phyloP scores from a whole-genome alignment of 2,797 vertebrate genomes.

The Propithecus perrieri region DNA sequence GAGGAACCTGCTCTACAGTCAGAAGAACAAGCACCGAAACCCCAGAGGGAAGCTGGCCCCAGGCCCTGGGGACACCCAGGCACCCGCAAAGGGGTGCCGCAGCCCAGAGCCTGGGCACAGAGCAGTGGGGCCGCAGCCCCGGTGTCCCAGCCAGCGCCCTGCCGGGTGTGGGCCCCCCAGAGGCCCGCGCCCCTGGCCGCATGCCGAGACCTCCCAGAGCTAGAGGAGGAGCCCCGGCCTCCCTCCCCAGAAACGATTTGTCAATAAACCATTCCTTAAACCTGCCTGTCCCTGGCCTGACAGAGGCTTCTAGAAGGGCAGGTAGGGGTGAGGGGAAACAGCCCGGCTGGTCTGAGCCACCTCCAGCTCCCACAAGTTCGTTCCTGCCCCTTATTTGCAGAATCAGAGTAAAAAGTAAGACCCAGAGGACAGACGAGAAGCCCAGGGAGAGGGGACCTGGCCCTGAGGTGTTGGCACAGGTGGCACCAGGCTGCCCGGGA shows the following conservation, averaged over 20 bases:
- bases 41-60: constrained; percentile 83
- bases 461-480: fast-evolving
- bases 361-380: fast-evolving
- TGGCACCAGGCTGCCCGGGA: not conserved
- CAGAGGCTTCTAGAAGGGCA: not conserved
- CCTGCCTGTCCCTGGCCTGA: not conserved
- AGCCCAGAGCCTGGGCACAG: fast-evolving
- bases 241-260: fast-evolving
- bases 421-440: not conserved
- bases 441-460: no score
- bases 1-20: constrained; percentile 91
- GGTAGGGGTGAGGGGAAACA: not conserved
- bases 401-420: not conserved
- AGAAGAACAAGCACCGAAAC: constrained; percentile 88
- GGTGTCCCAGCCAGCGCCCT: no score
- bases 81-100: fast-evolving
- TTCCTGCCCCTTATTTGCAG: not conserved
- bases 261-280: constrained; percentile 25
- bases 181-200: fast-evolving
- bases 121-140: fast-evolving
- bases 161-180: fast-evolving
- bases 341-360: fast-evolving
- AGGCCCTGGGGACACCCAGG: fast-evolving
- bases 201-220: not conserved
- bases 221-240: fast-evolving